Evolutionary conservation across 1,140 invertebrate genomes (phyloP).

Genomic region (Leguminivora glycinivorella): DNA sequence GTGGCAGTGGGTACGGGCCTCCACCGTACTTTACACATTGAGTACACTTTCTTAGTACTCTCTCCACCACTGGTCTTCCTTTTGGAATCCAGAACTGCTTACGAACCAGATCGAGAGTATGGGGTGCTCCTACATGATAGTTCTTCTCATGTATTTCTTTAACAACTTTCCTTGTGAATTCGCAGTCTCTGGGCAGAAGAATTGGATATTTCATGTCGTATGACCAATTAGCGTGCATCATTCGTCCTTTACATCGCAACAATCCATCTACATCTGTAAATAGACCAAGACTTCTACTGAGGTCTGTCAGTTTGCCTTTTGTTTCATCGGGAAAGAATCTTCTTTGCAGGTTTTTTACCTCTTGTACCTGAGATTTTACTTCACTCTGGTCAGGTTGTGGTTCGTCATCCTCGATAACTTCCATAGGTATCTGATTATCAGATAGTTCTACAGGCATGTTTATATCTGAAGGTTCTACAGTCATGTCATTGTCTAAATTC

Average conservation of each 20-base stretch:
- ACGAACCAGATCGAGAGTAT: constrained; percentile 14
- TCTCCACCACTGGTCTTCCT: constrained; percentile 18
- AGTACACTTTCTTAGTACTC: constrained; percentile 20
- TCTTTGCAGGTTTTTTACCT: not conserved
- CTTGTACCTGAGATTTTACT: not conserved
- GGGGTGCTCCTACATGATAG: constrained; percentile 30
- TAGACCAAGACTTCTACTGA: not conserved
- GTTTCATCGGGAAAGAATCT: not conserved
- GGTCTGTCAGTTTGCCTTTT: not conserved
- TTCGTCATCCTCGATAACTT: not conserved
- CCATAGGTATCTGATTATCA: not conserved
- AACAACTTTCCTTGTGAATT: constrained; percentile 25
- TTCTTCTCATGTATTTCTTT: not conserved
- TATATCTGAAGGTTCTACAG: too few species aligned
- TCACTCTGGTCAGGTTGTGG: not conserved
- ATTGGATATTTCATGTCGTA: constrained; percentile 1
- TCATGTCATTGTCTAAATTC: too few species aligned
- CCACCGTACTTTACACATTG: constrained; percentile 25
- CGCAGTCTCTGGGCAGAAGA: not conserved
- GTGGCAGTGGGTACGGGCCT: constrained; percentile 18
- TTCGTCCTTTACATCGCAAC: not conserved
- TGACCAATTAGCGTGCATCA: not conserved
- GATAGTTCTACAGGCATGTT: too few species aligned
- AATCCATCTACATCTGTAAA: constrained; percentile 1
- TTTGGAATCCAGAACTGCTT: constrained; percentile 28